A percentile compares a stretch with the other conserved stretches of the same genome.
Conservation (phyloP, 2,888 invertebrate species). For the Desoria tigrina region DNA sequence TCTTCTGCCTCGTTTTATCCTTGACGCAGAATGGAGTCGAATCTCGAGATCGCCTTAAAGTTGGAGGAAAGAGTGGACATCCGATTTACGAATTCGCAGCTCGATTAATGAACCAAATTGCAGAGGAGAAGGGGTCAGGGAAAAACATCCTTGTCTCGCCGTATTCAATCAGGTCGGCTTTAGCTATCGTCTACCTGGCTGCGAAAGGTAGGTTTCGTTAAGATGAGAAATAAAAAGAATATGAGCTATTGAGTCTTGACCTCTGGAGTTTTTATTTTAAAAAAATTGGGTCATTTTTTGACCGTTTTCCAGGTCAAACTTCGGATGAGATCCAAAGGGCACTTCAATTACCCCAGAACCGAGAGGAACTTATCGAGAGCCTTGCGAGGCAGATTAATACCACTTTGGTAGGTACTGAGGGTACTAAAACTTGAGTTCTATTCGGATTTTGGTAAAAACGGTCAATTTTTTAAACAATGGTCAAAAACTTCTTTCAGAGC, state of each 20-base stretch:
- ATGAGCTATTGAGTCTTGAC: neutral
- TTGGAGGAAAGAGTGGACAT: neutral
- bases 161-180: conserved; percentile 34
- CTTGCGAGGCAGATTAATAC: conserved; percentile 12
- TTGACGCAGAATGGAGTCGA: no score
- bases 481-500: conserved; percentile 4
- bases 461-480: neutral
- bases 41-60: no score
- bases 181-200: conserved; percentile 33
- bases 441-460: neutral
- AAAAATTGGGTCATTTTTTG: neutral
- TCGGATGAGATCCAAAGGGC: conserved; percentile 31
- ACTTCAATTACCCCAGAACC: conserved; percentile 29
- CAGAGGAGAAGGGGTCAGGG: neutral
- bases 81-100: conserved; percentile 9
- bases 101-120: conserved; percentile 4
- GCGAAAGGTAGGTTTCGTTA: conserved; percentile 28
- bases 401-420: conserved; percentile 3
- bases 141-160: conserved; percentile 41
- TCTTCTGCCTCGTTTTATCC: no score
- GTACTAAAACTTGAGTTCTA: neutral
- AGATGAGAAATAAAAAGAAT: no score
- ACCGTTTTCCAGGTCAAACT: conserved; percentile 27
- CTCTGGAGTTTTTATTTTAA: neutral
- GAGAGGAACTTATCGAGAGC: conserved; percentile 29